These are phyloP conservation scores for Meiosimyza platycephala DNA, from an alignment of 2,888 invertebrate species.

Conservation along the genomic window DNA sequence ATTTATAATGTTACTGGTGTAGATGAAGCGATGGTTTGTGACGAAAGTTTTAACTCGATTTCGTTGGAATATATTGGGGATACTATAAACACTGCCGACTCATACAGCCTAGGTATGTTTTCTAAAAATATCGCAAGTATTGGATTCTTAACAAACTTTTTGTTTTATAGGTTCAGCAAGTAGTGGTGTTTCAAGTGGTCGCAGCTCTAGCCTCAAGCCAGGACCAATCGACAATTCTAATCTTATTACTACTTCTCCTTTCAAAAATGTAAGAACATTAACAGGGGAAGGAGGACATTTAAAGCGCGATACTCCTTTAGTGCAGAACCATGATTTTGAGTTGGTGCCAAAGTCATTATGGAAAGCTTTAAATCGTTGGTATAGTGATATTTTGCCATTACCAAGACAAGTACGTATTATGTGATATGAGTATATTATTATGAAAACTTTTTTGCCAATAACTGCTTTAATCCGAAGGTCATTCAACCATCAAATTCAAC, in stretches of 20 bases:
- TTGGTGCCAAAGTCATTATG: conserved; percentile 87
- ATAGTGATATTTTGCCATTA: conserved; percentile 81
- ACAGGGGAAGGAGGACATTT: conserved; percentile 91
- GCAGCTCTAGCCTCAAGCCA: conserved; percentile 69
- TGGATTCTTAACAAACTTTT: not conserved
- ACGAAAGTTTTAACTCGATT: conserved; percentile 75
- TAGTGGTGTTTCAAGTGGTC: conserved; percentile 75
- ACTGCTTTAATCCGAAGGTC: conserved; percentile 67
- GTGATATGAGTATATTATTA: not conserved
- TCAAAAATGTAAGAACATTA: conserved; percentile 78
- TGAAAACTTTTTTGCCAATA: not conserved
- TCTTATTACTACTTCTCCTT: conserved; percentile 73
- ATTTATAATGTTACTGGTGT: conserved; percentile 56
- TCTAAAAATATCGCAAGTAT: not conserved
- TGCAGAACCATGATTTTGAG: conserved; percentile 87
- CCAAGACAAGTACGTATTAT: conserved; percentile 73
- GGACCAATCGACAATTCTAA: conserved; percentile 83
- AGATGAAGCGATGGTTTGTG: conserved; percentile 76
- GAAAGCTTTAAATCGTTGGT: conserved; percentile 88
- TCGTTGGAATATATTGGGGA: conserved; percentile 77
- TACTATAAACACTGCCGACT: conserved; percentile 71
- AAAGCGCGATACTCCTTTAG: conserved; percentile 77
- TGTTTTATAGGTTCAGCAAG: conserved; percentile 68
- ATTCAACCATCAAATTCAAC: conserved; percentile 75
- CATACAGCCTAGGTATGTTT: conserved; percentile 56